Conservation (phyloP, 2,113 vertebrate species). For the Calyptomena viridis region DNA sequence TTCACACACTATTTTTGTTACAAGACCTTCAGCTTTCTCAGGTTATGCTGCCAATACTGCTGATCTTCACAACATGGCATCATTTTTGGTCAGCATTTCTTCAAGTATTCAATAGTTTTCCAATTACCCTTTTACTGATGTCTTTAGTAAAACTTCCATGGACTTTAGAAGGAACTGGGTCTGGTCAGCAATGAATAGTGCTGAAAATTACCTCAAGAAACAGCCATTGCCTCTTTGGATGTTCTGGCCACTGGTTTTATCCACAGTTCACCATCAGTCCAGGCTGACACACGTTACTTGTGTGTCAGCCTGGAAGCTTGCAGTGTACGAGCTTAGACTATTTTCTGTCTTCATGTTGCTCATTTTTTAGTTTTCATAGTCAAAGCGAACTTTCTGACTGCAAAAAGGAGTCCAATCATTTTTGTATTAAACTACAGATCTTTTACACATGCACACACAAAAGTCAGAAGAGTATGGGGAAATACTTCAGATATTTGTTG, state of each 20-base stretch:
- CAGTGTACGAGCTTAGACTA: not conserved
- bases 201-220: not conserved
- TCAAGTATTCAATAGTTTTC: not conserved
- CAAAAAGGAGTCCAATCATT: not conserved
- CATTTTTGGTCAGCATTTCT: not conserved
- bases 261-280: not conserved
- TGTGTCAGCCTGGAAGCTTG: not conserved
- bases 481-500: not conserved
- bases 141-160: not conserved
- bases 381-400: not conserved
- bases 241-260: not conserved
- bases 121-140: not conserved
- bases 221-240: not conserved
- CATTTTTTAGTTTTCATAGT: not conserved
- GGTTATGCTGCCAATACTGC: not conserved
- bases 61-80: not conserved
- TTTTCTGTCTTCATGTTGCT: not conserved
- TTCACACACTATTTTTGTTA: constrained; percentile 9
- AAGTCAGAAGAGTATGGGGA: not conserved
- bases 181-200: not conserved
- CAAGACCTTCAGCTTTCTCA: not conserved
- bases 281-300: not conserved
- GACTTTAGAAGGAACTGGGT: not conserved
- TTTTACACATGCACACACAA: not conserved
- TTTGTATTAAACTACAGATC: not conserved